Conservation (phyloP, 2,113 vertebrate genomes). For the Cynocephalus volans region DNA sequence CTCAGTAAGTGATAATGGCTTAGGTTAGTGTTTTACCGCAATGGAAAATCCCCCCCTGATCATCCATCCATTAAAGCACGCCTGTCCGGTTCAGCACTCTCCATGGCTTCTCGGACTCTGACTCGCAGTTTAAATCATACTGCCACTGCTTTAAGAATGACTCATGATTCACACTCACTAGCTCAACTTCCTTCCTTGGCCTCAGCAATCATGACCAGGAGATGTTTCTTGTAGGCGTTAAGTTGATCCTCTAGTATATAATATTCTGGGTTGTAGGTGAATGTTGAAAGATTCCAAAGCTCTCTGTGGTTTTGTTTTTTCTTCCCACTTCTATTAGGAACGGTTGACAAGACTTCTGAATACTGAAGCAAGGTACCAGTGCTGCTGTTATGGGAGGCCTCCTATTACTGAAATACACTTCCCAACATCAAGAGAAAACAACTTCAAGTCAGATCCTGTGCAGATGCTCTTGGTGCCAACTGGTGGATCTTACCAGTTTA, state of each 20-base stretch:
- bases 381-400: no score
- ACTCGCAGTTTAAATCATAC: background rate
- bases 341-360: background rate
- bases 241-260: background rate
- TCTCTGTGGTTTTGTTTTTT: background rate
- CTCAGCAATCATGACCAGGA: background rate
- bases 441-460: background rate
- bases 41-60: background rate
- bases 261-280: background rate
- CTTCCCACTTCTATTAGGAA: constrained; percentile 25
- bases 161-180: background rate
- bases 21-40: background rate
- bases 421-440: background rate
- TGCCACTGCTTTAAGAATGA: background rate
- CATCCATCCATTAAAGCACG: background rate
- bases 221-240: background rate
- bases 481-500: background rate
- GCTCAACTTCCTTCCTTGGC: background rate
- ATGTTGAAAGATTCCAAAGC: background rate
- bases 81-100: background rate
- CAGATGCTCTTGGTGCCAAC: background rate
- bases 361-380: fast-evolving
- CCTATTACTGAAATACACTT: background rate
- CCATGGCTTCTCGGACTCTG: background rate
- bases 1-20: background rate